These are phyloP conservation scores for Acinonyx jubatus DNA, from an alignment of 2,113 vertebrate species.

Conservation along the genomic window DNA sequence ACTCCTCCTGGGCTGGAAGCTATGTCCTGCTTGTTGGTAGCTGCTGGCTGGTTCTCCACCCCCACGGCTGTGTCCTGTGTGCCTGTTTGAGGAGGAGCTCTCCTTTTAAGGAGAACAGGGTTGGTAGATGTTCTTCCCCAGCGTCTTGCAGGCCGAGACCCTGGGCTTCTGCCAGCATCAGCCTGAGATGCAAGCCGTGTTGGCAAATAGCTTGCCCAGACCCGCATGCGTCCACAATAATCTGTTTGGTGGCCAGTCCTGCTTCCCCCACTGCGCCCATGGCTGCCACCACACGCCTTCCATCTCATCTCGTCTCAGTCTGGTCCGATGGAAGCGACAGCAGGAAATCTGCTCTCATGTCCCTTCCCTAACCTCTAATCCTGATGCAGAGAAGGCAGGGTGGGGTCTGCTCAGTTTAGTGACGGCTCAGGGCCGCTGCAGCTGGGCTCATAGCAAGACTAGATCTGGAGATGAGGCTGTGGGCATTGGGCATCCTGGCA, in stretches of 20 bases:
- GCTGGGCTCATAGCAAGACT: neutral
- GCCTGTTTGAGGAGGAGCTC: neutral
- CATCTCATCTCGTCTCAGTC: neutral
- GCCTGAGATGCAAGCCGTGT: neutral
- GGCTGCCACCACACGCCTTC: neutral
- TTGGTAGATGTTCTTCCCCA: neutral
- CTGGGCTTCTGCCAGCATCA: constrained; percentile 2
- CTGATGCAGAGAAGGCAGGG: fast-evolving
- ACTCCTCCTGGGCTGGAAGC: neutral
- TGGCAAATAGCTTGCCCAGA: neutral
- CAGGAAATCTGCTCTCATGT: neutral
- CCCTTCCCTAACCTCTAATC: neutral
- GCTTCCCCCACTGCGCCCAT: fast-evolving
- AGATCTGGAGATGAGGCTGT: neutral
- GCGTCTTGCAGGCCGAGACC: neutral
- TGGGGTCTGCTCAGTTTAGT: neutral
- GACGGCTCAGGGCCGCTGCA: neutral
- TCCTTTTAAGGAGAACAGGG: neutral
- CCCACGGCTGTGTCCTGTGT: fast-evolving
- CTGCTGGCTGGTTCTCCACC: neutral
- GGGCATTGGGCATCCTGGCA: neutral
- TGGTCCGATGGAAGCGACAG: neutral
- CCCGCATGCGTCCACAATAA: neutral
- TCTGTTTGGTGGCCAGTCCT: neutral
- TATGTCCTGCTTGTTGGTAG: neutral